A percentile compares a stretch with the other conserved stretches of the same genome.
Evolutionary conservation across 2,888 invertebrate species (phyloP).

Genomic region (Megalurothrips usitatus): DNA sequence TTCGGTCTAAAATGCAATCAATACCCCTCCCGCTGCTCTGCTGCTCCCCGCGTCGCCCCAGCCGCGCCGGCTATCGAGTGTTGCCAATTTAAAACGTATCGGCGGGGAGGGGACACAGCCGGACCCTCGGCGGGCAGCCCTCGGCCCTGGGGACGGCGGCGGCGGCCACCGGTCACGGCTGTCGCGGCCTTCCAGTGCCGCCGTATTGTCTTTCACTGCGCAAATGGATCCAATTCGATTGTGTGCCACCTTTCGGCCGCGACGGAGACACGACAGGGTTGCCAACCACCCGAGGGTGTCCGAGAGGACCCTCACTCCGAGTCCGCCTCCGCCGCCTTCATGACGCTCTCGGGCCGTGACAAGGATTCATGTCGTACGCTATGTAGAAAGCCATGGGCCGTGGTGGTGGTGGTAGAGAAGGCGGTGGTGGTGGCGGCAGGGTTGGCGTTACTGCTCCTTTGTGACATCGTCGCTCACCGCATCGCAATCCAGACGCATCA

Average conservation of each 20-base stretch:
- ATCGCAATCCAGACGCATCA: too few relatives aligned
- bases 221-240: conserved; percentile 21
- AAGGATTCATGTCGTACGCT: too few relatives aligned
- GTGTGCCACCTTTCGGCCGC: neutral
- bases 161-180: neutral
- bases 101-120: neutral
- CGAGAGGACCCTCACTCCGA: too few relatives aligned
- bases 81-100: conserved; percentile 23
- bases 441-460: neutral
- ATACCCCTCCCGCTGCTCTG: neutral
- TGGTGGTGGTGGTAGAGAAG: too few relatives aligned
- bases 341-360: too few relatives aligned
- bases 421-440: too few relatives aligned
- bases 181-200: neutral
- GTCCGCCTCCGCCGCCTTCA: too few relatives aligned
- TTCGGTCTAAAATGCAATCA: neutral
- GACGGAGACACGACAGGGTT: neutral
- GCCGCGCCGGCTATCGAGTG: conserved; percentile 1
- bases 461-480: too few relatives aligned
- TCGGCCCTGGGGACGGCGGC: neutral
- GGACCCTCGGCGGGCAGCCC: neutral
- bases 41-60: neutral
- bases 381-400: too few relatives aligned
- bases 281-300: neutral
- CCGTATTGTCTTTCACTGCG: conserved; percentile 18